A percentile compares a stretch with the other conserved stretches of the same genome.
phyloP scores from a whole-genome alignment of 2,797 vertebrate species.

The Sciurus vulgaris region DNA sequence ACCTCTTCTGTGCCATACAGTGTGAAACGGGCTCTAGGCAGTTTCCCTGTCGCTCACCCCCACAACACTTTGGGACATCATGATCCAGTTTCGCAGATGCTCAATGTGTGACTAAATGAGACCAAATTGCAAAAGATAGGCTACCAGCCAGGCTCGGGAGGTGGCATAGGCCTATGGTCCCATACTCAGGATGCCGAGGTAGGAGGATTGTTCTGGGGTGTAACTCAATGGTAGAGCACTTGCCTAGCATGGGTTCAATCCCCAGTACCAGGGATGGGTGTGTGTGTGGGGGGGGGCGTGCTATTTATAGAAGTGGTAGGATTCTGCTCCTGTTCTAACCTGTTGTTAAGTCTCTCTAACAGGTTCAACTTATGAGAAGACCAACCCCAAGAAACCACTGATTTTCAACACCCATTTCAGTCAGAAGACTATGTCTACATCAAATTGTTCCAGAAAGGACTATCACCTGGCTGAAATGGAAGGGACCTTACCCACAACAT shows the following conservation, averaged over 20 bases:
- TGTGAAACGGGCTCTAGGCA: background rate
- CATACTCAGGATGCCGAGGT: background rate
- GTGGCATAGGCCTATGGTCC: background rate
- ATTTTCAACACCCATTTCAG: too few relatives aligned
- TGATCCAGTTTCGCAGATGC: background rate
- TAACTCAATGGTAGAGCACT: background rate
- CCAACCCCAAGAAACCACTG: too few relatives aligned
- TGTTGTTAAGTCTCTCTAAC: too few relatives aligned
- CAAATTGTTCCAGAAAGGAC: too few relatives aligned
- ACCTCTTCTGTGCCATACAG: fast-evolving
- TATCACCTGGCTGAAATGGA: too few relatives aligned
- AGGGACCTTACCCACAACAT: too few relatives aligned
- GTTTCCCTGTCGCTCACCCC: background rate
- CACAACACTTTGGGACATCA: background rate
- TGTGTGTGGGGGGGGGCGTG: background rate
- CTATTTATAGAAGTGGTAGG: background rate
- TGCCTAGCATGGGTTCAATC: background rate
- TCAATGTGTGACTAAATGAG: background rate
- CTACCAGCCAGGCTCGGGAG: background rate
- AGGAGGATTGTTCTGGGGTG: background rate
- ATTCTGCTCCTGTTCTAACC: too few relatives aligned
- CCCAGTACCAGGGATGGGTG: background rate
- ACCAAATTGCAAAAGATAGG: background rate
- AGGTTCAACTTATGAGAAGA: too few relatives aligned
- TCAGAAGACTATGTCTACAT: too few relatives aligned